Percentiles rank a stretch among this genome's conserved stretches.
Evolutionary conservation across 2,888 invertebrate genomes (phyloP).

Genomic region (Vesta saturnalis): DNA sequence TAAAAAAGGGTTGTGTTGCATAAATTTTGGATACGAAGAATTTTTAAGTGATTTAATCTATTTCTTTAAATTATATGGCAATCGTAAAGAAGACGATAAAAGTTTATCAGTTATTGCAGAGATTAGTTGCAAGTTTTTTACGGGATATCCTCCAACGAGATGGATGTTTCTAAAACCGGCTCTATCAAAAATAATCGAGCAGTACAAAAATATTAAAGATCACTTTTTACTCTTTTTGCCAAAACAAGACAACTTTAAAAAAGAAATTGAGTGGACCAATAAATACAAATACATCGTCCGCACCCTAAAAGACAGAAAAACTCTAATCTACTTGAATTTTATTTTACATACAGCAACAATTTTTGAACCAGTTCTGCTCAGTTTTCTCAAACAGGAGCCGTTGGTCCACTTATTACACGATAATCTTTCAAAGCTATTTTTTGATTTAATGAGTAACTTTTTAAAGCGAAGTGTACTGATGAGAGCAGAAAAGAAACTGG

Average conservation of each 20-base stretch:
- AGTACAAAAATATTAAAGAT: conserved; percentile 25
- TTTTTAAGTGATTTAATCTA: conserved; percentile 25
- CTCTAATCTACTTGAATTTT: conserved; percentile 24
- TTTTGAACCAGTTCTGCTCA: conserved; percentile 23
- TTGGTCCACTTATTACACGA: conserved; percentile 19
- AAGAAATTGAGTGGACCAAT: conserved; percentile 19
- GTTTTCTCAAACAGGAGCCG: conserved; percentile 17
- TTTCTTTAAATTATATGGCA: conserved; percentile 15
- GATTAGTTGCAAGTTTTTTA: conserved; percentile 20
- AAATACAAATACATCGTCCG: conserved; percentile 23
- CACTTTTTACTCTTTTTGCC: conserved; percentile 20
- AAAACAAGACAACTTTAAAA: conserved; percentile 27
- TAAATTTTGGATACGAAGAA: conserved; percentile 26
- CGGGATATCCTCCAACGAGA: neutral
- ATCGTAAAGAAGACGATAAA: conserved; percentile 19
- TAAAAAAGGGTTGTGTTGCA: conserved; percentile 15
- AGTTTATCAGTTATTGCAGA: conserved; percentile 12
- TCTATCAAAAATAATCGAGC: conserved; percentile 21
- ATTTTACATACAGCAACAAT: conserved; percentile 15
- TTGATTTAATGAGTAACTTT: conserved; percentile 29
- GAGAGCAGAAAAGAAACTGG: conserved; percentile 20
- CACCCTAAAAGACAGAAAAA: conserved; percentile 22
- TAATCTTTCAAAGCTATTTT: conserved; percentile 19
- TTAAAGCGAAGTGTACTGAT: conserved; percentile 22
- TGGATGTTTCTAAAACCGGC: conserved; percentile 21